A percentile compares a stretch with the other conserved stretches of the same genome.
phyloP scores from a whole-genome alignment of 2,888 invertebrate species.

The Dermolepida albohirtum region DNA sequence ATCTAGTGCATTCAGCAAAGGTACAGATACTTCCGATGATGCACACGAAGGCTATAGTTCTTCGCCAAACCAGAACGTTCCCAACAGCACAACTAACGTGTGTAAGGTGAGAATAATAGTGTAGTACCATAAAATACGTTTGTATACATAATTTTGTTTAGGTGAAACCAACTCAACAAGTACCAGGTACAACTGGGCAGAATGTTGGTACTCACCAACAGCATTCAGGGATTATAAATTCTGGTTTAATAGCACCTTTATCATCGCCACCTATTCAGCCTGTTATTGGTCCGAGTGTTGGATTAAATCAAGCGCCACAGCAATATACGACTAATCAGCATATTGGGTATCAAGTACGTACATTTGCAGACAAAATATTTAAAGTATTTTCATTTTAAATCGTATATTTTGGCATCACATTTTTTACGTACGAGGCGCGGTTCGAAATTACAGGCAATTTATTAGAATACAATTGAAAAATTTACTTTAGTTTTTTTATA shows the following conservation, averaged over 20 bases:
- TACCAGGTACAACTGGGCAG: slow-evolving; percentile 67
- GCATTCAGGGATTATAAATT: slow-evolving; percentile 62
- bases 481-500: no score
- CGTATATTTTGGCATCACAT: slow-evolving; percentile 3
- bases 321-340: slow-evolving; percentile 72
- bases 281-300: slow-evolving; percentile 63
- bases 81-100: slow-evolving; percentile 72
- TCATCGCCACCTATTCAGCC: slow-evolving; percentile 74
- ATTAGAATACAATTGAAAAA: no score
- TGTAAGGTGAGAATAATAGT: slow-evolving; percentile 71
- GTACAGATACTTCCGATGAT: slow-evolving; percentile 63
- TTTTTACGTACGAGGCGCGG: not conserved
- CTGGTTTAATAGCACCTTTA: slow-evolving; percentile 64
- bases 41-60: slow-evolving; percentile 70
- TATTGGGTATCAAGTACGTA: slow-evolving; percentile 76
- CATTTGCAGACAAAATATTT: not conserved
- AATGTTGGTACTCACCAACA: slow-evolving; percentile 63
- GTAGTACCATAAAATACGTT: slow-evolving; percentile 3
- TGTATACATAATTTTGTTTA: slow-evolving; percentile 54
- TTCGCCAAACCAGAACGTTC: slow-evolving; percentile 64
- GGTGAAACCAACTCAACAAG: slow-evolving; percentile 88
- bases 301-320: slow-evolving; percentile 68
- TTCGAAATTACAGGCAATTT: no score
- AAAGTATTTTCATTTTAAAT: slow-evolving; percentile 13
- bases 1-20: slow-evolving; percentile 60